Evolutionary conservation across 2,113 vertebrate genomes (phyloP).

Genomic region (Spheniscus mendiculus): DNA sequence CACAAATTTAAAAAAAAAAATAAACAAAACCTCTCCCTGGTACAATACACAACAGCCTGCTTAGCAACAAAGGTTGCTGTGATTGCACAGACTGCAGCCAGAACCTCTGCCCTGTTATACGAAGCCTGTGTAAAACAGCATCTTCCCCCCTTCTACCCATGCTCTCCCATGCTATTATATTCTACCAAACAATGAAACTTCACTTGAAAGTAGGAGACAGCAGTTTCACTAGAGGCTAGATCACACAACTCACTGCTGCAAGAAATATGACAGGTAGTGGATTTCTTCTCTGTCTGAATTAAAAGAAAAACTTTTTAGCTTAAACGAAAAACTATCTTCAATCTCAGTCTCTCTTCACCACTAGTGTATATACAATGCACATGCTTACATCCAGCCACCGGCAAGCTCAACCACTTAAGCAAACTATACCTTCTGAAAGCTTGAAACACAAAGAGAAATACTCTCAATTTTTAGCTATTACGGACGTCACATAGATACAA

Average conservation of each 20-base stretch:
- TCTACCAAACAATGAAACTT: neutral
- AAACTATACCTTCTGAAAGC: neutral
- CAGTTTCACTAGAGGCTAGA: neutral
- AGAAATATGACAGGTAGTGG: neutral
- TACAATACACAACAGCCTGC: slow-evolving; percentile 12
- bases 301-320: neutral
- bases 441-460: neutral
- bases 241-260: neutral
- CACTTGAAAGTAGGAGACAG: neutral
- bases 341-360: neutral
- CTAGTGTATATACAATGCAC: neutral
- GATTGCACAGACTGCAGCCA: neutral
- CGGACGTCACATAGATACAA: neutral
- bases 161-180: neutral
- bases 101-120: neutral
- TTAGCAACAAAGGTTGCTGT: slow-evolving; percentile 53
- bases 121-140: neutral
- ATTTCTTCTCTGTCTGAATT: neutral
- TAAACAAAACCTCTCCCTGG: neutral
- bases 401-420: neutral
- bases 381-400: neutral
- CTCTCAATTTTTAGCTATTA: neutral
- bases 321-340: neutral
- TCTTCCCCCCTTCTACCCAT: neutral
- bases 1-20: neutral